Evolutionary conservation across 1,140 invertebrate genomes (phyloP), one percentile per base, ranked within the genome.

Genomic region (Chionoecetes opilio): DNA sequence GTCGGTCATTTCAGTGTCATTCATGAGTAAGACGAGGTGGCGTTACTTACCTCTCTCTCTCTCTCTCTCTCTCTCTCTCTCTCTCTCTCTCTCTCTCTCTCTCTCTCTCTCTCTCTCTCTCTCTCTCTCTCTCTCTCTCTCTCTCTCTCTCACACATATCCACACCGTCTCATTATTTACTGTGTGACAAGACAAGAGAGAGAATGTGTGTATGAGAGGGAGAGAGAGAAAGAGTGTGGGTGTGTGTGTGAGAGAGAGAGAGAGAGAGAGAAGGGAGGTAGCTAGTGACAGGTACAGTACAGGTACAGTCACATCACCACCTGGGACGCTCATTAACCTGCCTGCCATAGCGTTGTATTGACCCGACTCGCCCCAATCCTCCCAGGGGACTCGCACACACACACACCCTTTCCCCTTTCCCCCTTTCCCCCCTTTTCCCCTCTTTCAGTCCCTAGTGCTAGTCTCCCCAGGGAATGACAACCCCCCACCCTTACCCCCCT

Each of bases 11-110:
- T 75, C 63, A 75, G 26, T 75, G 63, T 75, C 63, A 75, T 75
- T 75, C 63, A 75, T 75, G 63, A 75, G 21, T 75, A 21, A 75
- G 53, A 63, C 14, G 38, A 41, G 46, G 8, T 53, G 21, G 21
- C 11, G 8, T 17, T 53, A 9, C 21, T 21, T 75, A 17, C 21
- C n/a, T n/a, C 63, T 75, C 53, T 75, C 21, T 75, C 53, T 26
- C 21, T 26, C 63, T n/a, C 63, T 75, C 63, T 75, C n/a, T n/a
- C n/a, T 75, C 63, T n/a, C n/a, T n/a, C 63, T 75, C 63, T n/a
- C 63, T 75, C 63, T n/a, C n/a, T n/a, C 21, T 75, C 63, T 75
- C 63, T n/a, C n/a, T 75, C 63, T n/a, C 63, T 75, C 63, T 75
- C 63, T n/a, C 63, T n/a, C n/a, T 75, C 63, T 53, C 63, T 75